phyloP scores from a whole-genome alignment of 2,888 invertebrate species.

The Hipparchia semele region DNA sequence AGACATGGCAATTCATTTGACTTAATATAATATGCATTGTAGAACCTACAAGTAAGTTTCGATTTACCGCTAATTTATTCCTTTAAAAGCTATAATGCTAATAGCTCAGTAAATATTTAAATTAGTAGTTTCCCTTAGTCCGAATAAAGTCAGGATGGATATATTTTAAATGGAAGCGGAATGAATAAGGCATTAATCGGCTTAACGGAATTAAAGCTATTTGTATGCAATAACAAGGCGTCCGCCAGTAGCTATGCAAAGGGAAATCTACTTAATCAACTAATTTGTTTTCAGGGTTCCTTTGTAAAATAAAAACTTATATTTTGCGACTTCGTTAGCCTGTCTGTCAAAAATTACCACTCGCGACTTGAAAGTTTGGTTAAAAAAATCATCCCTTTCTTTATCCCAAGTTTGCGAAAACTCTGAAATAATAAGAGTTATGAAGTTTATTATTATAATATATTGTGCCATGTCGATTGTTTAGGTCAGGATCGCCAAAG shows the following conservation, averaged over 20 bases:
- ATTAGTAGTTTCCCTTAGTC: slow-evolving; percentile 4
- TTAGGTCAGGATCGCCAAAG: no score
- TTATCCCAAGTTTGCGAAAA: no score
- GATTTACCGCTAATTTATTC: background rate
- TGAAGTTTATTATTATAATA: no score
- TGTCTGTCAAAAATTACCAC: no score
- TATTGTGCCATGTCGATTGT: no score
- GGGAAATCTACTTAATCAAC: slow-evolving; percentile 5
- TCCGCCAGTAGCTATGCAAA: slow-evolving; percentile 27
- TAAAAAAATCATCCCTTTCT: no score
- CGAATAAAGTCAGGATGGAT: slow-evolving; percentile 10
- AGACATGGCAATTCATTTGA: background rate
- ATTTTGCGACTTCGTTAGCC: no score
- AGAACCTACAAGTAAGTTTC: no score
- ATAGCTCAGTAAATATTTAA: slow-evolving; percentile 13
- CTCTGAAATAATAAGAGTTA: no score
- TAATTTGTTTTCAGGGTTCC: background rate
- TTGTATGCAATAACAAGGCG: slow-evolving; percentile 45
- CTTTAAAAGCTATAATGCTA: background rate
- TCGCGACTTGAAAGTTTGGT: no score
- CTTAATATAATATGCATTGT: no score
- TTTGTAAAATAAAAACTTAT: no score
- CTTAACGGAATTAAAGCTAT: slow-evolving; percentile 47
- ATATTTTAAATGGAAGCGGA: slow-evolving; percentile 37
- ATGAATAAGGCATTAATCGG: slow-evolving; percentile 43